These are phyloP conservation scores for Platycheirus albimanus DNA, from an alignment of 2,888 invertebrate genomes.

Conservation along the genomic window DNA sequence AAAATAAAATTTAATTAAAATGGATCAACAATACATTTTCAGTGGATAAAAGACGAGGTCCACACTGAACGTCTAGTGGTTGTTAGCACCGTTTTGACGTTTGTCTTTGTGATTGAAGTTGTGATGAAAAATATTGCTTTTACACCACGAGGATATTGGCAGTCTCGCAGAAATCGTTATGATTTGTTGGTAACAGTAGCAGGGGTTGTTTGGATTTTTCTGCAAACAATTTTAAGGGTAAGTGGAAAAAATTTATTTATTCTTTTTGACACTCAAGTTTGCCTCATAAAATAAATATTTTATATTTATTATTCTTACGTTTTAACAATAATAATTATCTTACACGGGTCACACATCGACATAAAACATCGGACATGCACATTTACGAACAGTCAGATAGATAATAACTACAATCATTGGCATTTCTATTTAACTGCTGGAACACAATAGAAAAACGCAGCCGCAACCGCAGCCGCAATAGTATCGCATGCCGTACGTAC, in stretches of 20 bases:
- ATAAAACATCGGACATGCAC: too few relatives aligned
- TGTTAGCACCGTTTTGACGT: slow-evolving; percentile 93
- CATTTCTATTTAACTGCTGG: too few relatives aligned
- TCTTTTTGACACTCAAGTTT: too few relatives aligned
- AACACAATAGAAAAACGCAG: too few relatives aligned
- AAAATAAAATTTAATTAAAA: too few relatives aligned
- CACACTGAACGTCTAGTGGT: slow-evolving; percentile 92
- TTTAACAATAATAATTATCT: too few relatives aligned
- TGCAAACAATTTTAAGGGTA: slow-evolving; percentile 94
- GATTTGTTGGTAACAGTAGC: slow-evolving; percentile 98
- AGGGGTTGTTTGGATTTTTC: slow-evolving; percentile 98
- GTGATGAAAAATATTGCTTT: slow-evolving; percentile 99
- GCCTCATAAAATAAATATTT: too few relatives aligned
- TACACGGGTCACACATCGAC: too few relatives aligned
- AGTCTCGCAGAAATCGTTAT: slow-evolving; percentile 97
- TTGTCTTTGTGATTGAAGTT: slow-evolving; percentile 97
- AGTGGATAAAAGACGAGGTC: slow-evolving; percentile 94
- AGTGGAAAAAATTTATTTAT: slow-evolving; percentile 74
- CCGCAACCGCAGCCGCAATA: background rate
- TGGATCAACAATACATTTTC: slow-evolving; percentile 77
- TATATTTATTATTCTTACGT: too few relatives aligned
- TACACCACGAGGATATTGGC: slow-evolving; percentile 99
- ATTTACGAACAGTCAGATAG: too few relatives aligned
- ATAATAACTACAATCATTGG: too few relatives aligned
- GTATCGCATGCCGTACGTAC: too few relatives aligned